A percentile compares a stretch with the other conserved stretches of the same genome.
These are phyloP conservation scores for Nothocercus julius DNA, from an alignment of 2,113 vertebrate genomes.

Conservation along the genomic window DNA sequence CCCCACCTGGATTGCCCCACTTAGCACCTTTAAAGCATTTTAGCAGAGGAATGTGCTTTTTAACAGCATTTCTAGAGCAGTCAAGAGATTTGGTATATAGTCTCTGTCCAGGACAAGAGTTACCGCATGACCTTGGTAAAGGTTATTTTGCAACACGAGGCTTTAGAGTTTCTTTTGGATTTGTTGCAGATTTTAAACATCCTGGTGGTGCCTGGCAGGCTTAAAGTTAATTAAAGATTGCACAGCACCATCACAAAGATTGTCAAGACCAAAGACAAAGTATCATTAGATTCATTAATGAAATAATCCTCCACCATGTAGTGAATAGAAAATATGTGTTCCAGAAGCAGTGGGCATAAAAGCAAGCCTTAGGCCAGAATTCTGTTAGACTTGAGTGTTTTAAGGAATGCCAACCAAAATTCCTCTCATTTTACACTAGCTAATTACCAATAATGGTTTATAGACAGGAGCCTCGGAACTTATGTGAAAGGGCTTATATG, in stretches of 20 bases:
- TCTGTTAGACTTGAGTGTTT: neutral
- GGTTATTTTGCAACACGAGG: neutral
- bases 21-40: neutral
- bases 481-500: neutral
- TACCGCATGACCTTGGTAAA: neutral
- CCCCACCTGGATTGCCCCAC: neutral
- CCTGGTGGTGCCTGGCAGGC: slow-evolving; percentile 7
- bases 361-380: slow-evolving; percentile 46
- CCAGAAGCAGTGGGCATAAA: slow-evolving; percentile 1
- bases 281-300: slow-evolving; percentile 58
- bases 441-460: neutral
- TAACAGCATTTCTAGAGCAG: neutral
- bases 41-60: neutral
- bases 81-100: neutral
- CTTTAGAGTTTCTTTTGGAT: neutral
- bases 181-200: slow-evolving; percentile 18
- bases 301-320: slow-evolving; percentile 31
- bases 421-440: neutral
- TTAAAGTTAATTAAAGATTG: slow-evolving; percentile 63
- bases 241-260: slow-evolving; percentile 19
- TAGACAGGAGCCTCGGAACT: neutral
- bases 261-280: slow-evolving; percentile 47
- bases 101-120: neutral
- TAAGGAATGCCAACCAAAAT: slow-evolving; percentile 26
- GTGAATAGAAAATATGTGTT: neutral